phyloP scores from a whole-genome alignment of 2,888 invertebrate species.

The Drosophila barbarae region DNA sequence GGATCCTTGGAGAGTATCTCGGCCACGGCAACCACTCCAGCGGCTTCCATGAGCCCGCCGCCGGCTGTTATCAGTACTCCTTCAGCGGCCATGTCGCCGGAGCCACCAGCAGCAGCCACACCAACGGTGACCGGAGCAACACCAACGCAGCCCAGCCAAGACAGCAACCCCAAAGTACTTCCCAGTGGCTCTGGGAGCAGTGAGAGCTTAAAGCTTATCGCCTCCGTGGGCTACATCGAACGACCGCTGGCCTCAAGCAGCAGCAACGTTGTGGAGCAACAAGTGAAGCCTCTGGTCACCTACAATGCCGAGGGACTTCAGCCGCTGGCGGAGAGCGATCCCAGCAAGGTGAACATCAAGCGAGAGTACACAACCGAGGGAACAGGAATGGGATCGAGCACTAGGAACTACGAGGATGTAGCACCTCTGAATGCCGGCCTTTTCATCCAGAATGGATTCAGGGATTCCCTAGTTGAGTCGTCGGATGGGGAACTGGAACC shows the following conservation, averaged over 20 bases:
- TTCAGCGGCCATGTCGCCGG: slow-evolving; percentile 32
- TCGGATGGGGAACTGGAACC: slow-evolving; percentile 69
- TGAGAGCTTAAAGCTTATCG: slow-evolving; percentile 74
- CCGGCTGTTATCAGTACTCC: slow-evolving; percentile 9
- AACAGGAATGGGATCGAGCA: slow-evolving; percentile 26
- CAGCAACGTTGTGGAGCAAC: slow-evolving; percentile 26
- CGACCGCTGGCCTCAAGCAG: slow-evolving; percentile 35
- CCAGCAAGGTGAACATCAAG: slow-evolving; percentile 75
- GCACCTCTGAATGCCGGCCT: slow-evolving; percentile 2
- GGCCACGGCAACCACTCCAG: slow-evolving; percentile 21
- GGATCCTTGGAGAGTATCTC: slow-evolving; percentile 16
- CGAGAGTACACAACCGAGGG: slow-evolving; percentile 74
- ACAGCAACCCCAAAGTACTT: slow-evolving; percentile 61
- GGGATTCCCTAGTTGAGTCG: slow-evolving; percentile 45
- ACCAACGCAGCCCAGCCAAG: slow-evolving; percentile 47
- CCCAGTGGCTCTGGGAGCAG: slow-evolving; percentile 53
- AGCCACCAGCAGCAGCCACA: slow-evolving; percentile 31
- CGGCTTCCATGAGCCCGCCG: slow-evolving; percentile 19
- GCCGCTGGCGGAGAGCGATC: slow-evolving; percentile 63
- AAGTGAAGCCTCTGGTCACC: slow-evolving; percentile 48
- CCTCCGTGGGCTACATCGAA: slow-evolving; percentile 69
- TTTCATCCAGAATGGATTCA: slow-evolving; percentile 49
- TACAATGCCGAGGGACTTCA: slow-evolving; percentile 57
- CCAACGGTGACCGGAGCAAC: slow-evolving; percentile 19
- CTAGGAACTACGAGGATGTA: slow-evolving; percentile 3